phyloP scores from a whole-genome alignment of 2,888 invertebrate species.

The Hypercompe scribonia region DNA sequence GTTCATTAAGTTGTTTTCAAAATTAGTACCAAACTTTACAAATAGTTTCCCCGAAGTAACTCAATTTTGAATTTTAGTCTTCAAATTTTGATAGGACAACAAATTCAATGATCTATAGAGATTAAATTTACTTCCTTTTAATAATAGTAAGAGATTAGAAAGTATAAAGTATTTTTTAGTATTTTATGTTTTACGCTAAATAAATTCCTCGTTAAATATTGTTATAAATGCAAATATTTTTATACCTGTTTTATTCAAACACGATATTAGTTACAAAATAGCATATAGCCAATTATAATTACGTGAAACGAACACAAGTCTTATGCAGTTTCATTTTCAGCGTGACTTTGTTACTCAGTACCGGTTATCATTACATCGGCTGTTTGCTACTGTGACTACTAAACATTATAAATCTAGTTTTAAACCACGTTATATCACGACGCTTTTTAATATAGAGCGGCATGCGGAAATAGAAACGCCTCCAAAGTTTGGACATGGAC shows the following conservation, averaged over 20 bases:
- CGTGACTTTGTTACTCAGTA: slow-evolving; percentile 25
- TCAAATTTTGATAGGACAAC: too few relatives aligned
- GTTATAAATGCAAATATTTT: not conserved
- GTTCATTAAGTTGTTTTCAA: too few relatives aligned
- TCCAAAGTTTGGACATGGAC: slow-evolving; percentile 56
- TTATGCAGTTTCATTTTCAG: slow-evolving; percentile 26
- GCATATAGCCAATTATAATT: slow-evolving; percentile 15
- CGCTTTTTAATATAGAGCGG: slow-evolving; percentile 55
- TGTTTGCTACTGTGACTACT: slow-evolving; percentile 46
- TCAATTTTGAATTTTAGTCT: too few relatives aligned
- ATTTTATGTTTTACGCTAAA: not conserved
- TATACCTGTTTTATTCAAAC: not conserved
- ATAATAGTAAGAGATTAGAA: not conserved
- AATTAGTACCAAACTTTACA: too few relatives aligned
- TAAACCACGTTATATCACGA: slow-evolving; percentile 62
- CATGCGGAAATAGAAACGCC: slow-evolving; percentile 68
- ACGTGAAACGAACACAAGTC: not conserved
- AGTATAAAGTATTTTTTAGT: not conserved
- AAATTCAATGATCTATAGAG: not conserved
- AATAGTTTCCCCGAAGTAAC: too few relatives aligned
- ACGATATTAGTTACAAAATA: slow-evolving; percentile 4
- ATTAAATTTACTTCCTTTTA: not conserved
- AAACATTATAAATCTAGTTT: slow-evolving; percentile 56
- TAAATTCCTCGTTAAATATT: not conserved
- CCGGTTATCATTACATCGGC: slow-evolving; percentile 41